phyloP scores from a whole-genome alignment of 2,113 vertebrate genomes.

The Pungitius pungitius region DNA sequence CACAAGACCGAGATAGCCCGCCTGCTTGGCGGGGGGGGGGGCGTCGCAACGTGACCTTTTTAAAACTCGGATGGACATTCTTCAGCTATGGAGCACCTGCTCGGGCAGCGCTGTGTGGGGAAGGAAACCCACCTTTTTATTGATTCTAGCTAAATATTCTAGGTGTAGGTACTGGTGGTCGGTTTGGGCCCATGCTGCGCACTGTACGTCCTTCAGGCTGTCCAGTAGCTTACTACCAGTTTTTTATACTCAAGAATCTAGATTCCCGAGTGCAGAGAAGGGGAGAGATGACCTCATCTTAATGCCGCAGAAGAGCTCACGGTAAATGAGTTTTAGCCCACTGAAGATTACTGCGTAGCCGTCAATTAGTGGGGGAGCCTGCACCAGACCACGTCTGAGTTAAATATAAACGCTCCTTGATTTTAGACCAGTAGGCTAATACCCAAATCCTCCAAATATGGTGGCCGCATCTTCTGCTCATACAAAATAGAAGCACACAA shows the following conservation, averaged over 20 bases:
- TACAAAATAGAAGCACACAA: slow-evolving; percentile 61
- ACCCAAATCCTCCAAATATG: slow-evolving; percentile 30
- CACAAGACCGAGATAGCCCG: slow-evolving; percentile 58
- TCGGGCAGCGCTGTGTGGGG: background rate
- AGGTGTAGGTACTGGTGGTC: too few relatives aligned
- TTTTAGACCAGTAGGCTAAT: slow-evolving; percentile 43
- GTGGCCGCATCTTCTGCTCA: slow-evolving; percentile 27
- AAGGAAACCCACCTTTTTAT: background rate
- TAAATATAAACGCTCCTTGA: slow-evolving; percentile 68
- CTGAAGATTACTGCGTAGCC: slow-evolving; percentile 65
- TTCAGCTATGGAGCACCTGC: slow-evolving; percentile 63
- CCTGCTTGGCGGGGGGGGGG: slow-evolving; percentile 41
- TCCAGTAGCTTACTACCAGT: slow-evolving; percentile 16
- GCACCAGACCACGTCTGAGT: slow-evolving; percentile 61
- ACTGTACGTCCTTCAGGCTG: background rate
- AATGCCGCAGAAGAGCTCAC: slow-evolving; percentile 52
- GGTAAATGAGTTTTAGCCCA: slow-evolving; percentile 61
- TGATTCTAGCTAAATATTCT: too few relatives aligned
- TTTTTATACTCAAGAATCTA: slow-evolving; percentile 12
- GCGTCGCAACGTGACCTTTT: slow-evolving; percentile 60
- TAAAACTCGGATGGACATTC: slow-evolving; percentile 64
- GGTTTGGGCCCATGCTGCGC: background rate
- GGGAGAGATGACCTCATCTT: slow-evolving; percentile 48
- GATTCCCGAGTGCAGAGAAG: background rate
- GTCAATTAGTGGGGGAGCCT: slow-evolving; percentile 72